Percentiles rank a stretch among this genome's conserved stretches.
Conservation (phyloP, 2,888 invertebrate species). For the Isotomurus palustris region DNA sequence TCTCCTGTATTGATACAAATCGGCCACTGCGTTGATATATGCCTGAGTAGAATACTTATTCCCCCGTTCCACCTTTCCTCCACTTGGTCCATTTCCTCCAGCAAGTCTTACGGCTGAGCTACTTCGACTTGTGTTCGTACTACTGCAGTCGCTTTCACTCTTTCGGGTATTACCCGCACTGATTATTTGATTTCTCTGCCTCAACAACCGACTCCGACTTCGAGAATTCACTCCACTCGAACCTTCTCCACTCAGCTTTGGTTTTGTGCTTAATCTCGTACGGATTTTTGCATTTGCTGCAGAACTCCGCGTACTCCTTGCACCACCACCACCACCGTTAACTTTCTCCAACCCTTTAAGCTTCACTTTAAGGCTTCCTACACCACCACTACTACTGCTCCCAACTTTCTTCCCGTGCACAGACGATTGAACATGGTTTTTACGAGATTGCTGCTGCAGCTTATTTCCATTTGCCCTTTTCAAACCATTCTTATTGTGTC, state of each 20-base stretch:
- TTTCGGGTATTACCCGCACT: conserved; percentile 19
- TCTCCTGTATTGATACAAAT: conserved; percentile 28
- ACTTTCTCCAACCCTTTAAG: conserved; percentile 16
- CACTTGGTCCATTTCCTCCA: conserved; percentile 6
- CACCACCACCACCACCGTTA: not conserved
- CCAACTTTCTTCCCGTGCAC: not conserved
- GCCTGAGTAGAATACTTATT: conserved; percentile 19
- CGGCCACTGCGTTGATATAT: conserved; percentile 28
- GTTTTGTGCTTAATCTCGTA: conserved; percentile 36
- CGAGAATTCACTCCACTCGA: conserved; percentile 21
- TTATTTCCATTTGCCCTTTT: conserved; percentile 10
- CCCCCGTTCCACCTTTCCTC: conserved; percentile 8
- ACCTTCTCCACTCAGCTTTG: conserved; percentile 12
- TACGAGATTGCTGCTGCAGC: not conserved
- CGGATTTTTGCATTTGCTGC: conserved; percentile 42
- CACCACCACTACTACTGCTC: conserved; percentile 4
- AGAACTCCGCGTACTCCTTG: conserved; percentile 24
- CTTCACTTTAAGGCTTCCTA: not conserved
- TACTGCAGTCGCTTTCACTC: conserved; percentile 33
- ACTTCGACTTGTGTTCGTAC: conserved; percentile 30
- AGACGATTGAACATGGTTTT: not conserved
- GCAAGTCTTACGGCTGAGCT: conserved; percentile 19
- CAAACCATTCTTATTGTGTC: conserved; percentile 12
- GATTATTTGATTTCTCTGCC: conserved; percentile 25
- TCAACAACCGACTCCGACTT: conserved; percentile 29